Conservation (phyloP, 2,797 vertebrate genomes). For the Neoniphon sammara region DNA sequence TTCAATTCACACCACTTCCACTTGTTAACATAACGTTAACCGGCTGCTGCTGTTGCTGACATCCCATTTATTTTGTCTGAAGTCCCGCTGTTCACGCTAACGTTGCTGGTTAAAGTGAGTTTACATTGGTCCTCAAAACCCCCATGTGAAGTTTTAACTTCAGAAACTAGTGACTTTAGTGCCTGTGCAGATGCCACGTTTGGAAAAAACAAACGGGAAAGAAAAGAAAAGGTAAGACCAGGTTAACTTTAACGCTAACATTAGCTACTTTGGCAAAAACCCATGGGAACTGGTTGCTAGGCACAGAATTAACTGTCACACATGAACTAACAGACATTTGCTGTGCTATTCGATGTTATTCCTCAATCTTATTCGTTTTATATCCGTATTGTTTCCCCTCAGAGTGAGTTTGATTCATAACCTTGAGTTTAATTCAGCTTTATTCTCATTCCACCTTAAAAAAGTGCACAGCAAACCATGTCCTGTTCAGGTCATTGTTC, state of each 20-base stretch:
- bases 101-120: neutral
- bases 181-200: conserved; percentile 71
- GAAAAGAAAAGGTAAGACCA: conserved; percentile 62
- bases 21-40: neutral
- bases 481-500: no score
- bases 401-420: neutral
- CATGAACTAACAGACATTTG: no score
- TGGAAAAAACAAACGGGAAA: conserved; percentile 53
- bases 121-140: neutral
- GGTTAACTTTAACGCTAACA: neutral
- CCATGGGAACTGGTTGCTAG: neutral
- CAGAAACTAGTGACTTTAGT: neutral
- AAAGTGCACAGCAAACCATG: no score
- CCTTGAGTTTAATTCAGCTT: neutral
- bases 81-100: no score
- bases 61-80: no score
- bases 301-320: no score
- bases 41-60: no score
- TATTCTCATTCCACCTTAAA: no score
- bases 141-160: neutral
- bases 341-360: no score
- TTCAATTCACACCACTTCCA: neutral
- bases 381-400: neutral
- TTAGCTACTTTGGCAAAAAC: neutral
- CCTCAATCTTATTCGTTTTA: no score